A percentile compares a stretch with the other conserved stretches of the same genome.
These are phyloP conservation scores for Aphelenchoides fujianensis DNA, from an alignment of 1,140 invertebrate species.

Conservation along the genomic window DNA sequence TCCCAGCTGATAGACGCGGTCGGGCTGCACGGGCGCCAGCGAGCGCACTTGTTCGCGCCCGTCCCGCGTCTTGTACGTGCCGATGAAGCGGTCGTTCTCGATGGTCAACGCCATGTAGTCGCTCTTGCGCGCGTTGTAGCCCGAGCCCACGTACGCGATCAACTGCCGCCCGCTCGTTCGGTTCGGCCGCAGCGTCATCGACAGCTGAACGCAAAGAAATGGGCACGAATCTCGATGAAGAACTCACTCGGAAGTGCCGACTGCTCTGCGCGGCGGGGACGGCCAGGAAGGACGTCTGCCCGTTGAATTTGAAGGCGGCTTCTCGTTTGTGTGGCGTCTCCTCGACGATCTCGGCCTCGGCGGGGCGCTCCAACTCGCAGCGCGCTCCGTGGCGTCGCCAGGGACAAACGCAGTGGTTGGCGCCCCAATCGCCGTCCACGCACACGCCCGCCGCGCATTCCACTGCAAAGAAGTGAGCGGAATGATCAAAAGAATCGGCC, in stretches of 20 bases:
- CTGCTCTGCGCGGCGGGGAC: conserved; percentile 30
- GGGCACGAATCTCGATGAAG: conserved; percentile 13
- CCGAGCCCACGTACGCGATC: conserved; percentile 45
- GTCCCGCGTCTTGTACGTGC: conserved; percentile 19
- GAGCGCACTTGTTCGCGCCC: conserved; percentile 1
- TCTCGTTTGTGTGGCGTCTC: not conserved
- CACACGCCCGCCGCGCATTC: conserved; percentile 46
- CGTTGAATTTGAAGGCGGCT: conserved; percentile 38
- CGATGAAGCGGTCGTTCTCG: conserved; percentile 27
- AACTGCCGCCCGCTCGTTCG: conserved; percentile 32
- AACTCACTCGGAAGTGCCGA: conserved; percentile 30
- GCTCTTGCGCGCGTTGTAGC: conserved; percentile 26
- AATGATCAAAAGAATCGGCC: not conserved
- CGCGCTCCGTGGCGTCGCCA: conserved; percentile 24
- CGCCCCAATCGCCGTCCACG: conserved; percentile 32
- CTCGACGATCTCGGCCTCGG: too few species aligned
- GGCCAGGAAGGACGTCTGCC: conserved; percentile 41
- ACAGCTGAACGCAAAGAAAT: conserved; percentile 28
- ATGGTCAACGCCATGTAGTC: conserved; percentile 40
- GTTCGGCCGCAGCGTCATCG: conserved; percentile 24
- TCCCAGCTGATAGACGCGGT: conserved; percentile 13
- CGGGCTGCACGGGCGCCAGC: conserved; percentile 19
- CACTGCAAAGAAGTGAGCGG: conserved; percentile 26
- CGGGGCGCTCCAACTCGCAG: conserved; percentile 29
- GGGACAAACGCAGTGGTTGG: conserved; percentile 49